Evolutionary conservation across 2,113 vertebrate genomes (phyloP), one percentile per base, ranked within the genome.

Genomic region (Bufo gargarizans): DNA sequence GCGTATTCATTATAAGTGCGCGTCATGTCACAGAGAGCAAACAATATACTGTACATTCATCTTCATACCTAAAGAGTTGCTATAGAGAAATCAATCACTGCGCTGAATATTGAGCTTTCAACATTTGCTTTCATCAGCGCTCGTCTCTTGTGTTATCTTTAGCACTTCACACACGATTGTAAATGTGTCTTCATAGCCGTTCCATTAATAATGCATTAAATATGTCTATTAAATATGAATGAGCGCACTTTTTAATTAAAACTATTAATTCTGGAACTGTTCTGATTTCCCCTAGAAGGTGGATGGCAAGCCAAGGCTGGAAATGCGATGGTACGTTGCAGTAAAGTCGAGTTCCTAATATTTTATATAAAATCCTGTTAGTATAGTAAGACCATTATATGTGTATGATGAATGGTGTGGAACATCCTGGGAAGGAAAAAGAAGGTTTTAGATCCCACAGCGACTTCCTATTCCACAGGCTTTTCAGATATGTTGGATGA

Each of bases 221-320:
- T 33, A 79, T 45, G 47, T 22, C n/a, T 16, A 67, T 86, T 55
- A 58, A 86, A 69, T 69, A 86, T 86, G 13, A 86, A 86, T 86
- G 61, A 61, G 56, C 20, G 3, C 6, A 20, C 63, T 55, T 79
- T 86, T 79, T 86, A 86, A 86, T 86, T 56, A 80, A 86, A 86
- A 71, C 61, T 16, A 86, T 77, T 77, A 59, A 86, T 86, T 77
- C 71, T 77, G 47, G 17, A 49, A 8, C 77, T 61, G 53, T 86
- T 86, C 71, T 49, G 56, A 49, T 77, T 63, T 77, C 71, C 13
- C n/a, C 5, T 6, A n/a, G 16, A 85, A 77, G 19, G 43, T 19
- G 14, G 20, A 50, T 20, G 45, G 2, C 43, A 86, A 63, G 22
- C 16, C 56, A 74, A 33, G 67, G 53, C 50, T 78, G 43, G 50